Conservation (phyloP, 2,888 invertebrate genomes). For the Scaptomyza flava region DNA sequence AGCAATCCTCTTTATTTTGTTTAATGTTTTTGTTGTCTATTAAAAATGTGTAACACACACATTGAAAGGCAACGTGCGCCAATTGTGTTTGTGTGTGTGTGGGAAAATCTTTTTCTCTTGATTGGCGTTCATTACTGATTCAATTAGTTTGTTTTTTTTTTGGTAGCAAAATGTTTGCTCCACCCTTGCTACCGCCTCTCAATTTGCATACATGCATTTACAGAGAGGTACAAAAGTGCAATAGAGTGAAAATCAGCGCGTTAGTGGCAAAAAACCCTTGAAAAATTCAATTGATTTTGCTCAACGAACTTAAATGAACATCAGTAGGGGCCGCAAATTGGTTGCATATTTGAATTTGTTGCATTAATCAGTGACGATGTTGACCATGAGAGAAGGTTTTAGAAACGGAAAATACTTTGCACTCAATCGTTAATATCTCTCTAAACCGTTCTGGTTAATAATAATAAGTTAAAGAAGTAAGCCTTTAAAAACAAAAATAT, state of each 20-base stretch:
- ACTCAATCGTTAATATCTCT: too few relatives aligned
- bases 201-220: too few relatives aligned
- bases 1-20: slow-evolving; percentile 4
- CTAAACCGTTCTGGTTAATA: too few relatives aligned
- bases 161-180: slow-evolving; percentile 36
- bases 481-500: too few relatives aligned
- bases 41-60: slow-evolving; percentile 40
- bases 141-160: slow-evolving; percentile 56
- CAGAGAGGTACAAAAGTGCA: not conserved
- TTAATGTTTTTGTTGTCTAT: slow-evolving; percentile 30
- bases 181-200: too few relatives aligned
- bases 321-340: slow-evolving; percentile 7
- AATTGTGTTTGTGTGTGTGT: slow-evolving; percentile 29
- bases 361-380: too few relatives aligned
- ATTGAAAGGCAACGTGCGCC: slow-evolving; percentile 59
- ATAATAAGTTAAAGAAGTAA: too few relatives aligned
- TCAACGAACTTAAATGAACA: slow-evolving; percentile 14
- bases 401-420: not conserved
- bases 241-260: not conserved
- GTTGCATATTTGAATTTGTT: slow-evolving; percentile 1
- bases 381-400: not conserved
- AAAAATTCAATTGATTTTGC: slow-evolving; percentile 36
- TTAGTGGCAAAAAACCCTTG: not conserved
- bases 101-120: slow-evolving; percentile 59
- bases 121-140: slow-evolving; percentile 62